These are phyloP conservation scores for Chaitophorus viminalis DNA, from an alignment of 2,888 invertebrate genomes.

Conservation along the genomic window DNA sequence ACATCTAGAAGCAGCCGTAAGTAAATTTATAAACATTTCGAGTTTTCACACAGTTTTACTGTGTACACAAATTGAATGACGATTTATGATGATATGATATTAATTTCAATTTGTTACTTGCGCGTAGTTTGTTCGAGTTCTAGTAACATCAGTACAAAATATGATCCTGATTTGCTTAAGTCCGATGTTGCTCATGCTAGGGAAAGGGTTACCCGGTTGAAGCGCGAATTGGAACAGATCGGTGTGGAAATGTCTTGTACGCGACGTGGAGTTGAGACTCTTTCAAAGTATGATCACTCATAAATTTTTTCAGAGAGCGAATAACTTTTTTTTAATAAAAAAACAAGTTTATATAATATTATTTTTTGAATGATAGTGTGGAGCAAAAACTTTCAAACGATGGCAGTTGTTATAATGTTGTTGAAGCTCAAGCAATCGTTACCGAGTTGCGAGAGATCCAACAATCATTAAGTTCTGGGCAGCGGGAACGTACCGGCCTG, in stretches of 20 bases:
- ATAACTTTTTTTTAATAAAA: not conserved
- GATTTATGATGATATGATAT: not conserved
- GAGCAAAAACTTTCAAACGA: conserved; percentile 82
- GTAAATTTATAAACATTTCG: conserved; percentile 66
- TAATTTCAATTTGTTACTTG: conserved; percentile 6
- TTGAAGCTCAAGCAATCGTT: conserved; percentile 95
- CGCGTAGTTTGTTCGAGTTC: conserved; percentile 84
- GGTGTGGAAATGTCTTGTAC: conserved; percentile 91
- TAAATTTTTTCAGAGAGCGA: not conserved
- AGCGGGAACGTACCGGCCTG: conserved; percentile 91
- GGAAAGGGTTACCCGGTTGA: conserved; percentile 86
- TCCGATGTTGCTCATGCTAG: conserved; percentile 91
- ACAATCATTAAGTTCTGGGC: conserved; percentile 88
- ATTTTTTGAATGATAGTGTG: conserved; percentile 72
- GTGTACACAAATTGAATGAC: too few species aligned
- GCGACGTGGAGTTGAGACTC: conserved; percentile 90
- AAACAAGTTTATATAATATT: conserved; percentile 1
- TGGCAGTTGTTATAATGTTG: conserved; percentile 82
- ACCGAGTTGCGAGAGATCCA: conserved; percentile 92
- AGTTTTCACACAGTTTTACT: too few species aligned
- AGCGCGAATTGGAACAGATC: conserved; percentile 90
- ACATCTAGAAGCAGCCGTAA: conserved; percentile 92
- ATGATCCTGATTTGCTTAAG: conserved; percentile 92
- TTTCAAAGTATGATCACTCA: conserved; percentile 79
- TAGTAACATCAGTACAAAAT: conserved; percentile 88